Percentiles rank a stretch among this genome's conserved stretches.
Evolutionary conservation across 2,888 invertebrate species (phyloP).

Genomic region (Geotrupes spiniger): DNA sequence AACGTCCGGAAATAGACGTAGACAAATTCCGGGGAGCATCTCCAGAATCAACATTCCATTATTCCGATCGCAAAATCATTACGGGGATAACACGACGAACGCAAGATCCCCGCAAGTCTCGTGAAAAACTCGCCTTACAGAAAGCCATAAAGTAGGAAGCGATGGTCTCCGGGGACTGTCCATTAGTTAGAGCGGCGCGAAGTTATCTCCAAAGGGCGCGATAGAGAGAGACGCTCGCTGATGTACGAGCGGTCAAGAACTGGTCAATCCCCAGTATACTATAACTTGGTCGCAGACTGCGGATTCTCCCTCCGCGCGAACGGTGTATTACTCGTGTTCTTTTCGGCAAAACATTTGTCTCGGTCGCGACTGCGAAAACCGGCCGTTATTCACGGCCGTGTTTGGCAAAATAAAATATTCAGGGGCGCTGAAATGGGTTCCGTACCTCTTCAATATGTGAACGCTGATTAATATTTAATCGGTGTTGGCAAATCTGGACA

Average conservation of each 20-base stretch:
- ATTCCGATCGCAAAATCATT: no score
- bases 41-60: no score
- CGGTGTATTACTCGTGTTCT: conserved; percentile 9
- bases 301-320: neutral
- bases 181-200: neutral
- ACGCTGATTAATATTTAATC: no score
- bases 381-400: conserved; percentile 8
- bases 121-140: no score
- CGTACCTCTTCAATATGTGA: no score
- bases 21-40: no score
- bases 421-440: no score
- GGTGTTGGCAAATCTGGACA: no score
- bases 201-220: neutral
- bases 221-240: conserved; percentile 7
- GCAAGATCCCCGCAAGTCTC: no score
- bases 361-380: conserved; percentile 11
- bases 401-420: no score
- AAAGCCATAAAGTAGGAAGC: neutral
- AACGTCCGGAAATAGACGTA: no score
- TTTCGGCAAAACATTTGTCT: conserved; percentile 13
- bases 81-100: no score
- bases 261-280: conserved; percentile 10
- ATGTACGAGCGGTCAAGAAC: conserved; percentile 16
- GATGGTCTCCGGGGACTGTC: neutral
- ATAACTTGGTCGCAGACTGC: conserved; percentile 1